Conservation (phyloP, 2,888 invertebrate genomes). For the Pimpla rufipes region DNA sequence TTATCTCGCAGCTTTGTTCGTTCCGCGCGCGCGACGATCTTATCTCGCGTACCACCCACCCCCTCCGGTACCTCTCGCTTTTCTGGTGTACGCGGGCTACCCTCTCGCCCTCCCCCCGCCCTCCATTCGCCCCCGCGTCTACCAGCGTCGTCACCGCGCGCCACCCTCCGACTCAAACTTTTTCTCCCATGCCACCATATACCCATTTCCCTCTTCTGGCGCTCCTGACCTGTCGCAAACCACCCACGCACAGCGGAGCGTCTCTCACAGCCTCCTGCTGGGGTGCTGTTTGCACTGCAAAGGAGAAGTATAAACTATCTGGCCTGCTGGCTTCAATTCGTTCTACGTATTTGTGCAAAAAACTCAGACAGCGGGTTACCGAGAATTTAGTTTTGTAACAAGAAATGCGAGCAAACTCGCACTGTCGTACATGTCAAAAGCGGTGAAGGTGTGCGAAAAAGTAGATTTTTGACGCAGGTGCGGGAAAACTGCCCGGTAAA, state of each 20-base stretch:
- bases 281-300: conserved; percentile 14
- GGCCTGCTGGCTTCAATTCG: conserved; percentile 2
- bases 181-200: conserved; percentile 25
- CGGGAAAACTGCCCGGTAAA: too few relatives aligned
- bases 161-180: conserved; percentile 49
- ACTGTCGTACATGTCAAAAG: too few relatives aligned
- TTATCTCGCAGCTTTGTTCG: conserved; percentile 83
- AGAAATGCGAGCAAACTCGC: neutral
- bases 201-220: conserved; percentile 53
- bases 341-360: neutral
- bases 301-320: conserved; percentile 9
- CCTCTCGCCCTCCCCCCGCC: conserved; percentile 61
- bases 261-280: conserved; percentile 52
- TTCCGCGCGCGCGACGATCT: conserved; percentile 76
- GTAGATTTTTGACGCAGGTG: too few relatives aligned
- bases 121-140: conserved; percentile 50
- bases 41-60: conserved; percentile 66
- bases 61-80: conserved; percentile 46
- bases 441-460: too few relatives aligned
- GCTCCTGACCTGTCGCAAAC: conserved; percentile 84
- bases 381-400: neutral
- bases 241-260: conserved; percentile 75
- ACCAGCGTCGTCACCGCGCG: conserved; percentile 39
- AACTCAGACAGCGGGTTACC: neutral
- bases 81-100: conserved; percentile 61